Percentiles rank a stretch among this genome's conserved stretches.
phyloP scores from a whole-genome alignment of 2,888 invertebrate genomes.

The Apomyelois bistriatella region DNA sequence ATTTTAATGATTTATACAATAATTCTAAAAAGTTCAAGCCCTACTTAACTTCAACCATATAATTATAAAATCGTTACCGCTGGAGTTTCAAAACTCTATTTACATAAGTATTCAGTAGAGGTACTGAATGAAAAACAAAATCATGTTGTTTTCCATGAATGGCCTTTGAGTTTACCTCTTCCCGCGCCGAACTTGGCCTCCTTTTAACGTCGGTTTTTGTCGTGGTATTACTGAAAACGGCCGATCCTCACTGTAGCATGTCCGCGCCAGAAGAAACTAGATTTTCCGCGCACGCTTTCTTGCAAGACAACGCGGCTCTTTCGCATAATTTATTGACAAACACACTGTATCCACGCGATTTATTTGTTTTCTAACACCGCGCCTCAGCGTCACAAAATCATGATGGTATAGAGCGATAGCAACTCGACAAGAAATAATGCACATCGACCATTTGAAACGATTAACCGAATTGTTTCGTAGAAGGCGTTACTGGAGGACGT shows the following conservation, averaged over 20 bases:
- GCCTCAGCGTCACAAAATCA: conserved; percentile 22
- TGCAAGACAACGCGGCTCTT: conserved; percentile 13
- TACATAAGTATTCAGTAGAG: no score
- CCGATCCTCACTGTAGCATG: not conserved
- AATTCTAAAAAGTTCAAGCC: no score
- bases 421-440: no score
- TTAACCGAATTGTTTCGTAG: no score
- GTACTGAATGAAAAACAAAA: no score
- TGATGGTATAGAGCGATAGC: not conserved
- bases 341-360: conserved; percentile 59
- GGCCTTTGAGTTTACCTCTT: not conserved
- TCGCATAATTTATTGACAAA: conserved; percentile 44
- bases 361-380: conserved; percentile 70
- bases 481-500: no score
- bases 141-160: no score
- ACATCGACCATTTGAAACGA: no score
- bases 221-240: not conserved
- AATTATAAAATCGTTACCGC: no score
- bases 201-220: not conserved
- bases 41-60: no score
- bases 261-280: conserved; percentile 5
- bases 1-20: no score
- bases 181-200: not conserved
- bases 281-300: conserved; percentile 21
- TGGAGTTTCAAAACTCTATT: no score